Evolutionary conservation across 2,888 invertebrate genomes (phyloP).

Genomic region (Rutpela maculata): DNA sequence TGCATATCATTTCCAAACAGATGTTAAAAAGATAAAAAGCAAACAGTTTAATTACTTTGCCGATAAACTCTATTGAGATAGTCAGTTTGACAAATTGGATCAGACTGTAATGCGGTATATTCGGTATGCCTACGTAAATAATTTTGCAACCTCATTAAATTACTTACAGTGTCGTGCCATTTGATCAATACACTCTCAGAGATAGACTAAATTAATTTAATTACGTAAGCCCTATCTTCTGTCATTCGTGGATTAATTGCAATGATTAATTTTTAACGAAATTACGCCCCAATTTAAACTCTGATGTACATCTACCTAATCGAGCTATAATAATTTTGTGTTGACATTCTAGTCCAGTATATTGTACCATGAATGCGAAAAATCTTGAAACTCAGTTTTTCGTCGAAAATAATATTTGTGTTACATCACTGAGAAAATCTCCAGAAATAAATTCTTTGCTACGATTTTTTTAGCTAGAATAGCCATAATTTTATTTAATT

Average conservation of each 20-base stretch:
- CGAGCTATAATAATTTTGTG: not conserved
- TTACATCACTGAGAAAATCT: no score
- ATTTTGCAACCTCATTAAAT: conserved; percentile 27
- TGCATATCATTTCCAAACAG: not conserved
- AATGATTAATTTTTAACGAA: conserved; percentile 19
- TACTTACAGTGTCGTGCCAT: conserved; percentile 15
- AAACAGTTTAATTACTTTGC: not conserved
- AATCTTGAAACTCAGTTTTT: no score
- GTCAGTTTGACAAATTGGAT: conserved; percentile 1
- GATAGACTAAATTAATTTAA: conserved; percentile 14
- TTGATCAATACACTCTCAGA: conserved; percentile 17
- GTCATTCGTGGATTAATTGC: conserved; percentile 20
- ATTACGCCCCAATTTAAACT: conserved; percentile 1
- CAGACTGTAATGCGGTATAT: not conserved
- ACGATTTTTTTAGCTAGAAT: no score
- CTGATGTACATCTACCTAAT: not conserved
- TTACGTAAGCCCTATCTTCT: conserved; percentile 18
- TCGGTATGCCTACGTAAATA: conserved; percentile 15
- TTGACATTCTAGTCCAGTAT: not conserved
- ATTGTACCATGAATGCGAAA: no score
- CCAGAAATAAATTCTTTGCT: no score
- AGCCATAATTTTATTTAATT: no score
- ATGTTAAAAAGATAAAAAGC: not conserved
- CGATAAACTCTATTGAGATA: not conserved
- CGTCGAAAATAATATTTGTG: no score